These are phyloP conservation scores for Psilopsiagon aymara DNA, from an alignment of 2,113 vertebrate species.

Conservation along the genomic window DNA sequence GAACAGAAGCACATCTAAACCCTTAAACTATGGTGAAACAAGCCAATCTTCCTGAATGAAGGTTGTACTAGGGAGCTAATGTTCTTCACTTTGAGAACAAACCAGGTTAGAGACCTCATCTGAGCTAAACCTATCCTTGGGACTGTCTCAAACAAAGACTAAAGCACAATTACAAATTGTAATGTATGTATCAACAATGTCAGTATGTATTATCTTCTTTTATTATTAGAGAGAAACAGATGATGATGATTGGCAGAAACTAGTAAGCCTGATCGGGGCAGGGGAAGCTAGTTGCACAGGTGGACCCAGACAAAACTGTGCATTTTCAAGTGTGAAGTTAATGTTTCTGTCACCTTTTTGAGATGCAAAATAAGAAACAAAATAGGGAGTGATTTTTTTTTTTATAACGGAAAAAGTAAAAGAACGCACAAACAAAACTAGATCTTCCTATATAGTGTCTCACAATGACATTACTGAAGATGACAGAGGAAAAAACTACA, in stretches of 20 bases:
- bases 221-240: neutral
- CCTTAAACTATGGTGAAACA: neutral
- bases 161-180: neutral
- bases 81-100: neutral
- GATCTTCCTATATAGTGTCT: accelerated
- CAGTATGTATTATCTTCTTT: neutral
- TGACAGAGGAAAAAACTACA: neutral
- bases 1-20: neutral
- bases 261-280: neutral
- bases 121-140: neutral
- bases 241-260: neutral
- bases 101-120: neutral
- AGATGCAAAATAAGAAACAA: neutral
- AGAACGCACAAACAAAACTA: neutral
- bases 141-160: neutral
- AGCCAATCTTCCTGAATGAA: neutral
- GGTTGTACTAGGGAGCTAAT: neutral
- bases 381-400: neutral
- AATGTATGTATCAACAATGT: neutral
- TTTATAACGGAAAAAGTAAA: neutral
- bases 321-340: neutral
- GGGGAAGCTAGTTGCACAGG: neutral
- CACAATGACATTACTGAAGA: neutral
- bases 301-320: neutral
- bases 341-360: neutral